Percentiles rank a stretch among this genome's conserved stretches.
phyloP scores from a whole-genome alignment of 2,888 invertebrate species.

The Xestia rhomboidea region DNA sequence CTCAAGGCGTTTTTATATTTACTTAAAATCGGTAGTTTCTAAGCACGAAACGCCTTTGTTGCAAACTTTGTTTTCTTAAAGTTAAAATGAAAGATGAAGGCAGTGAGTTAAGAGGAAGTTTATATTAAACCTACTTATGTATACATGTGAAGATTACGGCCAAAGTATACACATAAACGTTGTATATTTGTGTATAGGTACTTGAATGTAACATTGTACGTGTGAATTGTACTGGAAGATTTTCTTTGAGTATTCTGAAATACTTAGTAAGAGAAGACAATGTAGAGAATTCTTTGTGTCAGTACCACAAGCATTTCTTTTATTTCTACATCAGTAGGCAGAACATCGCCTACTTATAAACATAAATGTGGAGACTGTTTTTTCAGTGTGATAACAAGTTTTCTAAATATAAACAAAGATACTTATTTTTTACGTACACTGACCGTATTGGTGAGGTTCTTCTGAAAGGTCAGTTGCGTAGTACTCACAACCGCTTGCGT shows the following conservation, averaged over 20 bases:
- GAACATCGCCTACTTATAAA: conserved; percentile 22
- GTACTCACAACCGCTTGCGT: no score
- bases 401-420: neutral
- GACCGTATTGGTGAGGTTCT: no score
- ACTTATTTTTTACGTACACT: no score
- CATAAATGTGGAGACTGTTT: conserved; percentile 6
- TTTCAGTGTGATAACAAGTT: conserved; percentile 7
- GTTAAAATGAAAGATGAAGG: conserved; percentile 65
- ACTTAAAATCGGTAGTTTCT: conserved; percentile 63
- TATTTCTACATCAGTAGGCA: conserved; percentile 29
- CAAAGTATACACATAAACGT: conserved; percentile 28
- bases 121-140: conserved; percentile 54
- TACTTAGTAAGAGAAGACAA: conserved; percentile 44
- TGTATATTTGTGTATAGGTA: conserved; percentile 22
- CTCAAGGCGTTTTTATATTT: conserved; percentile 55
- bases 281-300: conserved; percentile 15
- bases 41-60: conserved; percentile 68
- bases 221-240: conserved; percentile 31
- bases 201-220: conserved; percentile 44
- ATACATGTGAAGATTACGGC: conserved; percentile 41
- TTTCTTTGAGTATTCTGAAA: conserved; percentile 35
- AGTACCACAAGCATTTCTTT: conserved; percentile 33
- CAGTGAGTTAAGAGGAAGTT: conserved; percentile 65
- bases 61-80: conserved; percentile 67
- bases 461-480: no score